phyloP scores from a whole-genome alignment of 2,113 vertebrate genomes.

The Rattus rattus region DNA sequence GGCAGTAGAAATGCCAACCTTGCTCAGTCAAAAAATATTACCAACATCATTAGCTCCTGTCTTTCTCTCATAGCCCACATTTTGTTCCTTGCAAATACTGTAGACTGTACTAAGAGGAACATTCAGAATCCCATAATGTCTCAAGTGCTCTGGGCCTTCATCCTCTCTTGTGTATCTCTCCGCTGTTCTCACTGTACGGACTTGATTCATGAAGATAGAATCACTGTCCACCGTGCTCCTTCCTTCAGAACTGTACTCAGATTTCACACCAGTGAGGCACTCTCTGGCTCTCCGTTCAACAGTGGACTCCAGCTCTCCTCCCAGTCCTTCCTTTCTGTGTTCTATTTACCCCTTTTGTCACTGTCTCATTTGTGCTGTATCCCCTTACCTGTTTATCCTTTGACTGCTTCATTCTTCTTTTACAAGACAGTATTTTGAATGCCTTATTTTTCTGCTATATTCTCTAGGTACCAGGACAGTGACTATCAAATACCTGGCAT shows the following conservation, averaged over 20 bases:
- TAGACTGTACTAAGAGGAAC: not conserved
- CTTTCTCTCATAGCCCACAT: not conserved
- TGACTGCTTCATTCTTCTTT: not conserved
- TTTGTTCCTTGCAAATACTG: not conserved
- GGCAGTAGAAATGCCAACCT: conserved; percentile 21
- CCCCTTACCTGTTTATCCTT: not conserved
- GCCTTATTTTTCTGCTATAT: not conserved
- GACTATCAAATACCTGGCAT: not conserved
- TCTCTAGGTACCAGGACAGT: not conserved
- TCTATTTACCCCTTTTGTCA: not conserved
- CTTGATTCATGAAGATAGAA: not conserved
- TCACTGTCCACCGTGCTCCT: not conserved
- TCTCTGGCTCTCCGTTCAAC: not conserved
- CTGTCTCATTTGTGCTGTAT: not conserved
- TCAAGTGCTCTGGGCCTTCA: not conserved
- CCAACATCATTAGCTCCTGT: not conserved
- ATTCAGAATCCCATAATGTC: not conserved
- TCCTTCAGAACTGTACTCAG: not conserved
- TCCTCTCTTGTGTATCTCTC: not conserved
- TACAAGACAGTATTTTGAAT: not conserved
- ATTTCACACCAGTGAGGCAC: not conserved
- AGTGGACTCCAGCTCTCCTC: not conserved
- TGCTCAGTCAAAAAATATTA: not conserved
- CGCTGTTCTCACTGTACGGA: not conserved
- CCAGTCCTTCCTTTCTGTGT: not conserved